A percentile compares a stretch with the other conserved stretches of the same genome.
phyloP scores from a whole-genome alignment of 2,888 invertebrate genomes.

The Laspeyria flexula region DNA sequence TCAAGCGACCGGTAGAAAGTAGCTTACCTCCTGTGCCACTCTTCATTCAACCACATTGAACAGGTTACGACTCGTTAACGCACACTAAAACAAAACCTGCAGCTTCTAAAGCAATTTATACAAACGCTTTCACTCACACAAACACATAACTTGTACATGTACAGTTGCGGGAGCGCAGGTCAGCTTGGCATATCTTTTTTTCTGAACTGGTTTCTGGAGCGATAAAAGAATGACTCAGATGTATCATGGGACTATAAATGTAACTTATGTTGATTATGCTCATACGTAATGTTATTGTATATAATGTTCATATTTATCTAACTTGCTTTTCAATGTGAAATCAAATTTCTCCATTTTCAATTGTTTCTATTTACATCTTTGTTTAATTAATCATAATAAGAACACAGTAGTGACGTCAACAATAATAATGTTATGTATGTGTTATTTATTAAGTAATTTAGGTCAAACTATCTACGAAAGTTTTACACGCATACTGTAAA shows the following conservation, averaged over 20 bases:
- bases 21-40: constrained; percentile 81
- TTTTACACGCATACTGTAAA: too few species aligned
- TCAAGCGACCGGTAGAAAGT: constrained; percentile 78
- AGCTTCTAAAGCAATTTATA: constrained; percentile 46
- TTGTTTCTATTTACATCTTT: too few species aligned
- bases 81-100: constrained; percentile 56
- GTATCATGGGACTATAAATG: constrained; percentile 24
- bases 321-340: too few species aligned
- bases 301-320: too few species aligned
- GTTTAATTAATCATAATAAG: too few species aligned
- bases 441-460: too few species aligned
- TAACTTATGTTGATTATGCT: constrained; percentile 11
- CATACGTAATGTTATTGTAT: too few species aligned
- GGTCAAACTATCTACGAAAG: too few species aligned
- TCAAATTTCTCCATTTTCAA: too few species aligned
- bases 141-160: constrained; percentile 30
- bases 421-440: too few species aligned
- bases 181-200: constrained; percentile 70
- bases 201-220: constrained; percentile 74
- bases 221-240: constrained; percentile 79
- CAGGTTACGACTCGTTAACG: constrained; percentile 77
- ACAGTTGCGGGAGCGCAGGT: constrained; percentile 72
- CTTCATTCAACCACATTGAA: constrained; percentile 81
- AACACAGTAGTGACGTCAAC: too few species aligned
- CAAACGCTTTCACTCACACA: constrained; percentile 54